Percentiles rank a stretch among this genome's conserved stretches.
phyloP scores from a whole-genome alignment of 1,140 invertebrate species.

The Zaprionus lachaisei region DNA sequence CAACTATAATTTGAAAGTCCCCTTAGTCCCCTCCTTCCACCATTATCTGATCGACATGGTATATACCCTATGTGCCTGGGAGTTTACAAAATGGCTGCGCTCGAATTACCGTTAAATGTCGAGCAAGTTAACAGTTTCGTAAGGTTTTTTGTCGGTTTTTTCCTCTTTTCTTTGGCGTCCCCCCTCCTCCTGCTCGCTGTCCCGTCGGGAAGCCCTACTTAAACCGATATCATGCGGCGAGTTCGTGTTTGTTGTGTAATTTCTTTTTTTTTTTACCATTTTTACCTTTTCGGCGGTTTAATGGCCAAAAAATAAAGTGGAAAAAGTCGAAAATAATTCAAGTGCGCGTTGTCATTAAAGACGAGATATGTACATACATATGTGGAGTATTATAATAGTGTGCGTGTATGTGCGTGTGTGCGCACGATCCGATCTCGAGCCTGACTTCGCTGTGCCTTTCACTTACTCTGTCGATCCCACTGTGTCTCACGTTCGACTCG shows the following conservation, averaged over 20 bases:
- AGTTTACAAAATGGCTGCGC: background rate
- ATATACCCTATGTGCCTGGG: background rate
- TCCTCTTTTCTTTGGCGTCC: background rate
- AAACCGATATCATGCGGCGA: slow-evolving; percentile 58
- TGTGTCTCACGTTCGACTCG: slow-evolving; percentile 32
- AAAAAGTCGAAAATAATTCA: slow-evolving; percentile 53
- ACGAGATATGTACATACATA: slow-evolving; percentile 5
- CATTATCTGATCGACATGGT: background rate
- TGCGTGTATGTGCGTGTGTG: background rate
- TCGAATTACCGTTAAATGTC: slow-evolving; percentile 3
- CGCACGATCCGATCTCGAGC: slow-evolving; percentile 13
- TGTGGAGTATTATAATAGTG: background rate
- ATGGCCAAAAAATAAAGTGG: slow-evolving; percentile 33
- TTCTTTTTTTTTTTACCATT: slow-evolving; percentile 7
- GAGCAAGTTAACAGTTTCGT: background rate
- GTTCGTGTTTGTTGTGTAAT: slow-evolving; percentile 41
- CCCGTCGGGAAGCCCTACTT: slow-evolving; percentile 4
- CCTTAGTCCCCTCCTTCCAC: too few relatives aligned
- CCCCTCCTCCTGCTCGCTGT: slow-evolving; percentile 6
- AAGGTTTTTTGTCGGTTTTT: background rate
- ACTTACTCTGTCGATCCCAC: slow-evolving; percentile 28
- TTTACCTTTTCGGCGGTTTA: slow-evolving; percentile 8
- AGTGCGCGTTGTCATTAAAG: slow-evolving; percentile 73
- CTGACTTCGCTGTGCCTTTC: slow-evolving; percentile 1
- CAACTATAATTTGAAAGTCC: background rate